A percentile compares a stretch with the other conserved stretches of the same genome.
Evolutionary conservation across 2,113 vertebrate genomes (phyloP).

Genomic region (Burhinus bistriatus): DNA sequence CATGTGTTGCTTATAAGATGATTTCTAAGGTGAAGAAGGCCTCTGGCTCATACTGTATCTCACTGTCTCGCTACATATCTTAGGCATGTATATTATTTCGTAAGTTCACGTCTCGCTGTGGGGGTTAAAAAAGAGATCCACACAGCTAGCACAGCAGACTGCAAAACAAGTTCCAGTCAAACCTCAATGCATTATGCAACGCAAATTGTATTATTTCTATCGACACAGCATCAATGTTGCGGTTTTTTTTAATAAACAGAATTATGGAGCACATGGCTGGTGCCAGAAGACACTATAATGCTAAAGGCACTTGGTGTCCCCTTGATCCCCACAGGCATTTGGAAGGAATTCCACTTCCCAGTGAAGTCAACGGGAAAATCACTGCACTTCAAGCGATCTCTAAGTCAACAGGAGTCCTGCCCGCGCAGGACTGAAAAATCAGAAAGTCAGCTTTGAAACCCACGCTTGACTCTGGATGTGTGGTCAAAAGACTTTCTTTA

Average conservation of each 20-base stretch:
- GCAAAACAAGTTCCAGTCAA: not conserved
- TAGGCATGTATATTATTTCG: not conserved
- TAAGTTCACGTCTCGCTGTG: not conserved
- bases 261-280: not conserved
- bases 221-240: not conserved
- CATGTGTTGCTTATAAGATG: slow-evolving; percentile 4
- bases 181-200: not conserved
- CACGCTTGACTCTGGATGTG: not conserved
- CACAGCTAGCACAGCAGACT: not conserved
- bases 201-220: not conserved
- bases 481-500: not conserved
- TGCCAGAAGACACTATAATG: not conserved
- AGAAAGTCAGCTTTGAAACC: not conserved
- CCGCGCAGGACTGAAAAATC: not conserved
- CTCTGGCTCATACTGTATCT: not conserved
- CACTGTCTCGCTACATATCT: slow-evolving; percentile 2
- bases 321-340: not conserved
- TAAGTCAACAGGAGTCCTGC: not conserved
- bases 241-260: not conserved
- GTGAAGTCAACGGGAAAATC: not conserved
- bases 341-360: not conserved
- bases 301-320: not conserved
- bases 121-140: not conserved
- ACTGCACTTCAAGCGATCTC: not conserved
- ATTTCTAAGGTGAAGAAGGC: slow-evolving; percentile 36